Evolutionary conservation across 1,140 invertebrate genomes (phyloP).

Genomic region (Luehdorfia chinensis): DNA sequence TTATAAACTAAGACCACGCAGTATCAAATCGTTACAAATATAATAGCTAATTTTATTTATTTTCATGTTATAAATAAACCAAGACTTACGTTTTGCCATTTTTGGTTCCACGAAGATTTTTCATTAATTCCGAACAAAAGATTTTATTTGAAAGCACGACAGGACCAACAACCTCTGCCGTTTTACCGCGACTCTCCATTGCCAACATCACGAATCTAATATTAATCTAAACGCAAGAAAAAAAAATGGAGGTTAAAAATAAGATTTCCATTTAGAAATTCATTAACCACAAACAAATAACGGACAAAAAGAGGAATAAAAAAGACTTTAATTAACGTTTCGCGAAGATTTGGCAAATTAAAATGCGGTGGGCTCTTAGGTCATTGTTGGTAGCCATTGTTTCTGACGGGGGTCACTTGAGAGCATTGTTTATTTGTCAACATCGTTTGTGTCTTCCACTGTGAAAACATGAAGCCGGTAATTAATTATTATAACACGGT

Average conservation of each 20-base stretch:
- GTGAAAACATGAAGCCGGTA: neutral
- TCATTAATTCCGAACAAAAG: neutral
- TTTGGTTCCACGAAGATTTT: slow-evolving; percentile 3
- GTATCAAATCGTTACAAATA: no score
- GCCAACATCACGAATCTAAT: slow-evolving; percentile 12
- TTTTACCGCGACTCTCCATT: neutral
- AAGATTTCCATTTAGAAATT: slow-evolving; percentile 13
- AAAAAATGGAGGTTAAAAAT: slow-evolving; percentile 14
- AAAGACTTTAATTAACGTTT: slow-evolving; percentile 15
- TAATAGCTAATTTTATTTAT: no score
- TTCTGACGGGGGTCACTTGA: slow-evolving; percentile 6
- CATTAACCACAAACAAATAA: slow-evolving; percentile 18
- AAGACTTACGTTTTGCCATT: no score
- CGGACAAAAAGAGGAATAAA: slow-evolving; percentile 6
- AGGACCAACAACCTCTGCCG: neutral
- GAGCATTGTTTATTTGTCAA: neutral
- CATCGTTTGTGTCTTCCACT: neutral
- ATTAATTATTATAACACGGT: neutral
- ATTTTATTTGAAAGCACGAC: slow-evolving; percentile 1
- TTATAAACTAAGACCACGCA: no score
- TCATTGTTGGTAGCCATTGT: neutral
- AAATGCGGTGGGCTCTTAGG: slow-evolving; percentile 2
- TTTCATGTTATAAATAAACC: no score
- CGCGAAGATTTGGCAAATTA: slow-evolving; percentile 13
- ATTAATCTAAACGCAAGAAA: slow-evolving; percentile 4